These are phyloP conservation scores for Acrobasis consociella DNA, from an alignment of 2,888 invertebrate species.

Conservation along the genomic window DNA sequence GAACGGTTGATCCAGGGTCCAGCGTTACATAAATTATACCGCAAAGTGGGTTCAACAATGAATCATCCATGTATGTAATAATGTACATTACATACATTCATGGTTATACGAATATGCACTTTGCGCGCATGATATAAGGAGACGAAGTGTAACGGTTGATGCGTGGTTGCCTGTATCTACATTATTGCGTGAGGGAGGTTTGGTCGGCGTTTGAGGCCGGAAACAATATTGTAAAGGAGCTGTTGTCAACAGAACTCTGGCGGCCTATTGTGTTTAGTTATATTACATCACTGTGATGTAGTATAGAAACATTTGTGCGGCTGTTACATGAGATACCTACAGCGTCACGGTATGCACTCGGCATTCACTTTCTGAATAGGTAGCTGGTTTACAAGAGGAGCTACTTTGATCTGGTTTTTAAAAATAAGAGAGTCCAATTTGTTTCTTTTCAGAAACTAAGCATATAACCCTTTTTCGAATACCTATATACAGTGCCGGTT, in stretches of 20 bases:
- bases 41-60: no score
- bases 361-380: constrained; percentile 34
- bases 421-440: no score
- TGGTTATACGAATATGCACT: no score
- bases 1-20: no score
- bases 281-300: no score
- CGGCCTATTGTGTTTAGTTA: constrained; percentile 52
- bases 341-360: constrained; percentile 53
- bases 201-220: constrained; percentile 42
- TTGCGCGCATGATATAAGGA: background rate
- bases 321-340: constrained; percentile 48
- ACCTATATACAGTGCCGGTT: no score
- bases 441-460: no score
- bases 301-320: constrained; percentile 43
- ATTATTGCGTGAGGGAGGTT: background rate
- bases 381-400: background rate
- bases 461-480: no score
- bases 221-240: constrained; percentile 52
- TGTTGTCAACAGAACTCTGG: constrained; percentile 40
- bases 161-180: no score
- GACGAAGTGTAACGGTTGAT: background rate
- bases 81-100: no score
- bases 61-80: no score
- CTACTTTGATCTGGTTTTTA: background rate
- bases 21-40: no score